Percentiles rank a stretch among this genome's conserved stretches.
Evolutionary conservation across 2,888 invertebrate species (phyloP).

Genomic region (Salticus scenicus): DNA sequence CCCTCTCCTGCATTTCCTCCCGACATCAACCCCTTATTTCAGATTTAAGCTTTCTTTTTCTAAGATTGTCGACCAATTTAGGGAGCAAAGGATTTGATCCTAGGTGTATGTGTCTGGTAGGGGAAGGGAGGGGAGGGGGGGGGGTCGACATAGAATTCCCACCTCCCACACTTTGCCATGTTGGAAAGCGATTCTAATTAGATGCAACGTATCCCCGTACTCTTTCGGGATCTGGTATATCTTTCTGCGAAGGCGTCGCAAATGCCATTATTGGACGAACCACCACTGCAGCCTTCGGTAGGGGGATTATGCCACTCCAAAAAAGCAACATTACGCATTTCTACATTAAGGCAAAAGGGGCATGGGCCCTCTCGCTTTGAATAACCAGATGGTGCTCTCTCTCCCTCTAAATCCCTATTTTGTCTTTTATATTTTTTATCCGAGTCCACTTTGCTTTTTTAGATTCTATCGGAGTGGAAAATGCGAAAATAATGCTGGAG

Average conservation of each 20-base stretch:
- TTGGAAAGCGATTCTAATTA: conserved; percentile 59
- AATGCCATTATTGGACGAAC: conserved; percentile 63
- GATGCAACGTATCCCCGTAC: conserved; percentile 53
- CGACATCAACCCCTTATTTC: background rate
- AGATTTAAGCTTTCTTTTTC: conserved; percentile 11
- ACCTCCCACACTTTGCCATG: conserved; percentile 22
- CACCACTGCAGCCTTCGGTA: conserved; percentile 42
- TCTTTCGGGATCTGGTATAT: conserved; percentile 35
- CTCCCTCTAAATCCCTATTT: background rate
- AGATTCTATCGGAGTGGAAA: conserved; percentile 53
- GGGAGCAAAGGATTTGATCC: conserved; percentile 13
- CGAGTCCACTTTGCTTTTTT: conserved; percentile 21
- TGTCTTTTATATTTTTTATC: conserved; percentile 11
- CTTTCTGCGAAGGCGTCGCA: conserved; percentile 60
- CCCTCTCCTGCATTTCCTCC: background rate
- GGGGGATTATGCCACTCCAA: conserved; percentile 56
- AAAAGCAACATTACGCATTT: conserved; percentile 57
- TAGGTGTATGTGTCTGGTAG: no score
- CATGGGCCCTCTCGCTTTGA: conserved; percentile 27
- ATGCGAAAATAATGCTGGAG: conserved; percentile 43
- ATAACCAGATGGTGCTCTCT: conserved; percentile 59
- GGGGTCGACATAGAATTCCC: background rate
- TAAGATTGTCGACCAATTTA: conserved; percentile 8
- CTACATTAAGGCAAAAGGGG: conserved; percentile 27
- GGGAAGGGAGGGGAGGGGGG: conserved; percentile 1